Conservation (phyloP, 2,888 invertebrate genomes). For the Sicus ferrugineus region DNA sequence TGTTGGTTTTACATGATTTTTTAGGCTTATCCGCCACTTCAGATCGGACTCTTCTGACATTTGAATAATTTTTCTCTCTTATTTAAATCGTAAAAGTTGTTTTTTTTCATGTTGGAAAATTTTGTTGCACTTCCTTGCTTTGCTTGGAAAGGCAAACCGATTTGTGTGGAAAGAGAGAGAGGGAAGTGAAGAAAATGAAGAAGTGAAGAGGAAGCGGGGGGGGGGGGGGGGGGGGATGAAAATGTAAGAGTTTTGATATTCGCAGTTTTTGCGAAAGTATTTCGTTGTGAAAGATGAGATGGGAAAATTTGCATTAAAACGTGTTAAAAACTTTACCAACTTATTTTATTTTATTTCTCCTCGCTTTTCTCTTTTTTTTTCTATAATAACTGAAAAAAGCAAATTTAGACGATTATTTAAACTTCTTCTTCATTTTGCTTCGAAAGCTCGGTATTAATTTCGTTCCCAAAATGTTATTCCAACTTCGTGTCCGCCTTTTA, state of each 20-base stretch:
- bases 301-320: background rate
- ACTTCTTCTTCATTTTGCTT: no score
- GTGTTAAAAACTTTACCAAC: background rate
- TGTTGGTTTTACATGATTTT: background rate
- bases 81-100: conserved; percentile 21
- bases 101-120: background rate
- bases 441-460: no score
- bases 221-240: background rate
- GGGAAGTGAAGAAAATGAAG: background rate
- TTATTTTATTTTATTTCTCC: background rate
- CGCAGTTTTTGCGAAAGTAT: background rate
- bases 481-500: no score
- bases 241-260: background rate
- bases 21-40: conserved; percentile 5
- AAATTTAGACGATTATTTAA: no score
- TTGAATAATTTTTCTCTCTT: conserved; percentile 32
- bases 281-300: background rate
- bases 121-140: background rate
- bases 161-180: no score
- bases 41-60: conserved; percentile 16
- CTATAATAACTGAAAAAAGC: no score
- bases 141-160: no score
- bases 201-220: background rate
- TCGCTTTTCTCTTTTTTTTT: background rate
- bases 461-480: no score